phyloP scores from a whole-genome alignment of 2,888 invertebrate genomes.

The Therioaphis trifolii region DNA sequence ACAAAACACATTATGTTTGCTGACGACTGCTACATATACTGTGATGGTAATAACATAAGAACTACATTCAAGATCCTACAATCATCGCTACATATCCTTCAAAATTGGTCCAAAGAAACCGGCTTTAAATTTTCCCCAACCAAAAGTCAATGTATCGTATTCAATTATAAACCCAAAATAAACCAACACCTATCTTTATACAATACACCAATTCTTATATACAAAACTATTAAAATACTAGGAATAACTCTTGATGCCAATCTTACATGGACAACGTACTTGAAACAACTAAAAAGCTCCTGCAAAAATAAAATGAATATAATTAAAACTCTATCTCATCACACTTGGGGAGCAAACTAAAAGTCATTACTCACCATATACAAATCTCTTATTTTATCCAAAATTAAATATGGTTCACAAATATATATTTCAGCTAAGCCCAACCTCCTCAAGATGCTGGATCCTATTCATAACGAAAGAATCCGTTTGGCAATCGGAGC shows the following conservation, averaged over 20 bases:
- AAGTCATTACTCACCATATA: background rate
- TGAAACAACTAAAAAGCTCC: background rate
- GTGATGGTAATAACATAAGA: background rate
- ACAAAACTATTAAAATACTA: no score
- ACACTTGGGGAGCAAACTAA: no score
- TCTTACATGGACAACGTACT: no score
- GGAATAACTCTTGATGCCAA: no score
- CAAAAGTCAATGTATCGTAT: background rate
- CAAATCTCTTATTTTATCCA: background rate
- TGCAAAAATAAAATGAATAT: constrained; percentile 1
- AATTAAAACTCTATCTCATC: constrained; percentile 25
- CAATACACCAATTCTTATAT: no score
- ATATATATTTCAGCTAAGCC: background rate
- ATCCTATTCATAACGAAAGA: background rate
- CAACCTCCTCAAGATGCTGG: background rate
- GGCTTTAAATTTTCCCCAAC: no score
- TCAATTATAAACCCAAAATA: background rate
- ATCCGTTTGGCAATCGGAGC: background rate
- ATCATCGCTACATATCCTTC: background rate
- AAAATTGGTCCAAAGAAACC: background rate
- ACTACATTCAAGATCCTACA: background rate
- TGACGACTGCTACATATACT: no score
- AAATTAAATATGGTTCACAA: background rate
- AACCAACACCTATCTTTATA: background rate
- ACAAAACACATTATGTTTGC: no score